Evolutionary conservation across 2,888 invertebrate genomes (phyloP).

Genomic region (Hyppa rectilinea): DNA sequence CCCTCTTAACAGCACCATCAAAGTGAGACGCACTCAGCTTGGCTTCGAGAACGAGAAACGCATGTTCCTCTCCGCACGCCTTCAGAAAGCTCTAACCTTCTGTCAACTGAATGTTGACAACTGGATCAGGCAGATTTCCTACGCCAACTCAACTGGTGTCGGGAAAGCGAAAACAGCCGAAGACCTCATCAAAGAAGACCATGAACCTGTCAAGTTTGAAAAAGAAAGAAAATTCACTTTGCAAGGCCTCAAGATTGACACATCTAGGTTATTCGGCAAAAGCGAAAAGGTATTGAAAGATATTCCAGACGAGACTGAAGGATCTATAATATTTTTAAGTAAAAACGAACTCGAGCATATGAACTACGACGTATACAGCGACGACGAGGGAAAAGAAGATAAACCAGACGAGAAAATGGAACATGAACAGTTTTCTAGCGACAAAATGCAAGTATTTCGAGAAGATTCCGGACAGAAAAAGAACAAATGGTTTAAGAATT

Average conservation of each 20-base stretch:
- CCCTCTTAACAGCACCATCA: conserved; percentile 82
- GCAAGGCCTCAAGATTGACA: conserved; percentile 88
- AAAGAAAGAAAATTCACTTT: conserved; percentile 89
- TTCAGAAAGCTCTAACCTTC: conserved; percentile 92
- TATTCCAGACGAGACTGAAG: conserved; percentile 91
- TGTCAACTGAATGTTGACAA: conserved; percentile 92
- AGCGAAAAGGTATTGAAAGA: conserved; percentile 89
- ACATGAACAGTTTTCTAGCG: conserved; percentile 84
- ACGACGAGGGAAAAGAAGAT: conserved; percentile 88
- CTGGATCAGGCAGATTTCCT: conserved; percentile 92
- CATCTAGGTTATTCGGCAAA: conserved; percentile 88
- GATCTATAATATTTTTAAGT: conserved; percentile 92
- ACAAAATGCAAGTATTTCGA: conserved; percentile 89
- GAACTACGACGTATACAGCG: conserved; percentile 90
- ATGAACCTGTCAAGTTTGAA: conserved; percentile 88
- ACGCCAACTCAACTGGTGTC: conserved; percentile 83
- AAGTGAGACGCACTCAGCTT: conserved; percentile 90
- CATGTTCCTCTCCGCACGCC: conserved; percentile 92
- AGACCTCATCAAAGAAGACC: conserved; percentile 90
- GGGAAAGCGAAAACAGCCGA: conserved; percentile 88
- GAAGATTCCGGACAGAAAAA: conserved; percentile 90
- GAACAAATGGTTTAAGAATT: conserved; percentile 92
- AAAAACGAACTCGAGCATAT: conserved; percentile 92
- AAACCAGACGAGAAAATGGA: conserved; percentile 84
- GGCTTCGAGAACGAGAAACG: conserved; percentile 92